Evolutionary conservation across 2,113 vertebrate genomes (phyloP).

Genomic region (Ameiurus melas): DNA sequence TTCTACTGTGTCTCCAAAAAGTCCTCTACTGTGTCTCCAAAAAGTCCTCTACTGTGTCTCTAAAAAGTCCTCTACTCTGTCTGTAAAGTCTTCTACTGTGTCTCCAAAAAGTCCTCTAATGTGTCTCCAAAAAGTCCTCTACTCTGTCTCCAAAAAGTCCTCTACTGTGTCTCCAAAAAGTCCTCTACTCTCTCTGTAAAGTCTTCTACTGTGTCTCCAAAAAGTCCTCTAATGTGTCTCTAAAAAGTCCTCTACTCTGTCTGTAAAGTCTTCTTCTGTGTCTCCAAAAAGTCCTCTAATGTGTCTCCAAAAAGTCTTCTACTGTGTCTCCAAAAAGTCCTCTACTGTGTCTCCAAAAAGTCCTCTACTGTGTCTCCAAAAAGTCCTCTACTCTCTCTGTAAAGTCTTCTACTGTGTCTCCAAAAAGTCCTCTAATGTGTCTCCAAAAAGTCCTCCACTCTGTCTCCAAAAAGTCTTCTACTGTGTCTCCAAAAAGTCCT

Average conservation of each 20-base stretch:
- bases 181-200: neutral
- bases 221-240: neutral
- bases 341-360: neutral
- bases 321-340: neutral
- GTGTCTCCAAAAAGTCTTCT: neutral
- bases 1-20: neutral
- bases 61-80: neutral
- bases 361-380: neutral
- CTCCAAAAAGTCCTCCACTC: neutral
- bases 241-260: neutral
- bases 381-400: rapidly evolving
- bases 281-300: neutral
- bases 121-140: neutral
- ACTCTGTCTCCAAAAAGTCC: neutral
- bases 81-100: neutral
- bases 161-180: neutral
- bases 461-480: neutral
- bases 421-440: neutral
- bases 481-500: neutral
- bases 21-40: neutral
- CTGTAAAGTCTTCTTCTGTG: neutral
- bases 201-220: neutral
- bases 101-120: neutral
- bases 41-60: neutral
- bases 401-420: neutral